Percentiles rank a stretch among this genome's conserved stretches.
Conservation (phyloP, 2,888 invertebrate species). For the Tridacna crocea region DNA sequence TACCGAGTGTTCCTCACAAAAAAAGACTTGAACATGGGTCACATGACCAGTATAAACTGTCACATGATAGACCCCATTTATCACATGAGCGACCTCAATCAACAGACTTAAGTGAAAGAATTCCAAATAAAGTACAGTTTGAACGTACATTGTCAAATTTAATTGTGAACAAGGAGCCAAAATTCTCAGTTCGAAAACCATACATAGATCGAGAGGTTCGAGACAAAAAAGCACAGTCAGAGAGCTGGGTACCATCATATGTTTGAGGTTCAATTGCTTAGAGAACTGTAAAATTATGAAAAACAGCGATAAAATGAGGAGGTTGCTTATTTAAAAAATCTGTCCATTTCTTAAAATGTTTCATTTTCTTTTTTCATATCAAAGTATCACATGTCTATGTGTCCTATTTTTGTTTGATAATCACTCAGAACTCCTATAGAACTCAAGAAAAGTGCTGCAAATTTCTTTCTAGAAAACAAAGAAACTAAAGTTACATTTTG, state of each 20-base stretch:
- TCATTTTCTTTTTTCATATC: too few relatives aligned
- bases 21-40: conserved; percentile 23
- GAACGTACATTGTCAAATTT: conserved; percentile 55
- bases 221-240: conserved; percentile 56
- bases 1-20: conserved; percentile 32
- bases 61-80: conserved; percentile 17
- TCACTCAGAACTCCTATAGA: too few relatives aligned
- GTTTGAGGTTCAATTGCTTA: conserved; percentile 26
- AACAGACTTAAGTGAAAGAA: conserved; percentile 46
- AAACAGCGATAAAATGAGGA: too few relatives aligned
- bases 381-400: too few relatives aligned
- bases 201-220: conserved; percentile 55
- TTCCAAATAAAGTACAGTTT: conserved; percentile 41
- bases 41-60: conserved; percentile 17
- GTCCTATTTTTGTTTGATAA: too few relatives aligned
- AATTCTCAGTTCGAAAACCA: conserved; percentile 60
- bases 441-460: too few relatives aligned
- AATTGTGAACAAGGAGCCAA: conserved; percentile 55
- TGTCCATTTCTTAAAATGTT: too few relatives aligned
- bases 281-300: too few relatives aligned
- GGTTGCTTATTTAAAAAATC: too few relatives aligned
- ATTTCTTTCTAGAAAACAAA: too few relatives aligned
- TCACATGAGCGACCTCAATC: conserved; percentile 55
- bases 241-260: conserved; percentile 62
- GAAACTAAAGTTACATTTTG: too few relatives aligned